phyloP scores from a whole-genome alignment of 2,113 vertebrate genomes.

The Xiphorhynchus elegans region DNA sequence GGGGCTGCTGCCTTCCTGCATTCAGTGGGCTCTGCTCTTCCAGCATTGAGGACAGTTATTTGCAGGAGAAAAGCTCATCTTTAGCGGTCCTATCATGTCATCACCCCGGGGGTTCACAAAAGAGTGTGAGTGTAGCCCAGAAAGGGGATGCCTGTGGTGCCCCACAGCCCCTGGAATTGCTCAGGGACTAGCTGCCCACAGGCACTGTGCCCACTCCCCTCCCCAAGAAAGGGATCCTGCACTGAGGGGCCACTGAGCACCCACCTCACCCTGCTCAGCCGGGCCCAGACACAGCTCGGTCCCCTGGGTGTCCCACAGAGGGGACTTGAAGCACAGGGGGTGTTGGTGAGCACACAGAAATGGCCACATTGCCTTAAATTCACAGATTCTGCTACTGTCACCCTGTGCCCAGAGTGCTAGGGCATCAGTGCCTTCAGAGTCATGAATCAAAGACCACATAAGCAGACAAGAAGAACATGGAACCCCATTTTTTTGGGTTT shows the following conservation, averaged over 20 bases:
- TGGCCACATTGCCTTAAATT: not conserved
- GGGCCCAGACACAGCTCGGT: rapidly evolving
- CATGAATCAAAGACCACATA: rapidly evolving
- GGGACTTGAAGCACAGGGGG: rapidly evolving
- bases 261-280: rapidly evolving
- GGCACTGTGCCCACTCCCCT: rapidly evolving
- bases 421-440: not conserved
- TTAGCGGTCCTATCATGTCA: slow-evolving; percentile 22
- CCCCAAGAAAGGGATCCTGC: not conserved
- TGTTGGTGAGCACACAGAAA: not conserved
- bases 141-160: not conserved
- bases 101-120: not conserved
- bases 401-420: rapidly evolving
- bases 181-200: rapidly evolving
- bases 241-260: rapidly evolving
- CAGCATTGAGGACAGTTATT: slow-evolving; percentile 1
- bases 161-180: not conserved
- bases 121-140: not conserved
- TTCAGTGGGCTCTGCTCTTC: not conserved
- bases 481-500: not conserved
- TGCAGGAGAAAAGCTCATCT: slow-evolving; percentile 14
- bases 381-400: rapidly evolving
- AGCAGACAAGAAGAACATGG: rapidly evolving
- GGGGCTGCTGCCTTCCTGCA: not conserved
- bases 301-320: not conserved